phyloP scores from a whole-genome alignment of 2,888 invertebrate genomes.

The Podabrus alpinus region DNA sequence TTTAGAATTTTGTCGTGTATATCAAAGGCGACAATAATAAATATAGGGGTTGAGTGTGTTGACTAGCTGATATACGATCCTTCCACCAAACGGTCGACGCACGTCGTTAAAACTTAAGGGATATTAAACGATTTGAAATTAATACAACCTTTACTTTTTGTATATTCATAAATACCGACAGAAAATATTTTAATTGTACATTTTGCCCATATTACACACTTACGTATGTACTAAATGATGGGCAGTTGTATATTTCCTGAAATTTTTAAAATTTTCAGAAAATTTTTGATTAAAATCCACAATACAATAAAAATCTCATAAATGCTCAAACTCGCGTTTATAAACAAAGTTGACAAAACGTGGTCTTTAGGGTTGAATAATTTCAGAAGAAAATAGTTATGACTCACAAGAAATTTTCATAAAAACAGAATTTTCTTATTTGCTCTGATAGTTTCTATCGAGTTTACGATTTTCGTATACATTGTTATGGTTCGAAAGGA shows the following conservation, averaged over 20 bases:
- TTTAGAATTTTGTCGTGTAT: not conserved
- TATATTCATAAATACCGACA: no score
- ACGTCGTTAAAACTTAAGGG: not conserved
- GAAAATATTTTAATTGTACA: no score
- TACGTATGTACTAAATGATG: no score
- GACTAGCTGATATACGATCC: constrained; percentile 21
- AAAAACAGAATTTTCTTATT: not conserved
- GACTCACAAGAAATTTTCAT: not conserved
- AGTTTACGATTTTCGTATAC: not conserved
- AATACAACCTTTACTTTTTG: not conserved
- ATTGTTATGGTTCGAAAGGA: not conserved
- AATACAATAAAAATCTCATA: no score
- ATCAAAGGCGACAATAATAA: not conserved
- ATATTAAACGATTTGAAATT: constrained; percentile 5
- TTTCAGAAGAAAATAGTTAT: not conserved
- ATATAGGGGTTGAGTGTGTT: constrained; percentile 11
- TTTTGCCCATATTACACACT: no score
- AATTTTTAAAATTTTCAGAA: no score
- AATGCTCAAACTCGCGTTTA: not conserved
- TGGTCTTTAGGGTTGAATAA: not conserved
- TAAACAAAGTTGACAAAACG: not conserved
- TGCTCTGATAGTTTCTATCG: not conserved
- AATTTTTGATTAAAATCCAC: no score
- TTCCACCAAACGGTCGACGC: not conserved
- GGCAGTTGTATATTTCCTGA: no score